A percentile compares a stretch with the other conserved stretches of the same genome.
Evolutionary conservation across 2,113 vertebrate species (phyloP).

Genomic region (Cheirogaleus medius): DNA sequence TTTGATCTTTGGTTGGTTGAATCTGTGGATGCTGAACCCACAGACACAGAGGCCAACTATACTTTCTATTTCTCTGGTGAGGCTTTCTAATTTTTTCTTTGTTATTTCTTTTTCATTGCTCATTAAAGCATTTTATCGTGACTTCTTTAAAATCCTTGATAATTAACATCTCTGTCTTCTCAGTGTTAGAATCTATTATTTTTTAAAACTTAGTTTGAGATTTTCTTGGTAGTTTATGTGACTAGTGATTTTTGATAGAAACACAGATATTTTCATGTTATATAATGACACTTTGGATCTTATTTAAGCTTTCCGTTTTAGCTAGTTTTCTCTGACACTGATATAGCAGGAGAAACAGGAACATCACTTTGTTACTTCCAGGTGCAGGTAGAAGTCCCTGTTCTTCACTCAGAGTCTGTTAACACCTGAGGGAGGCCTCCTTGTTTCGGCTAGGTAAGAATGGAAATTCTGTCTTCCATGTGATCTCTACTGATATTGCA

Average conservation of each 20-base stretch:
- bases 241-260: not conserved
- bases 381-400: not conserved
- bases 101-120: not conserved
- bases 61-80: not conserved
- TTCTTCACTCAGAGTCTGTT: not conserved
- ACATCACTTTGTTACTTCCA: not conserved
- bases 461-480: not conserved
- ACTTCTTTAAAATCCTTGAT: not conserved
- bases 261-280: not conserved
- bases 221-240: not conserved
- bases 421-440: not conserved
- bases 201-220: not conserved
- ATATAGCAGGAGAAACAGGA: not conserved
- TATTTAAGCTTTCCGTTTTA: not conserved
- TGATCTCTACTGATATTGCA: not conserved
- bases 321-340: not conserved
- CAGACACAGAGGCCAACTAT: not conserved
- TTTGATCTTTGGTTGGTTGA: not conserved
- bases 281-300: not conserved
- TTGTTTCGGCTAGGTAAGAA: not conserved
- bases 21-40: not conserved
- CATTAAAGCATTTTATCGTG: not conserved
- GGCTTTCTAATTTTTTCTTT: not conserved
- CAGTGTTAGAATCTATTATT: not conserved
- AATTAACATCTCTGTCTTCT: not conserved